Base-by-base conservation (phyloP, 2,888 invertebrate species). In the Tipula unca region DNA sequence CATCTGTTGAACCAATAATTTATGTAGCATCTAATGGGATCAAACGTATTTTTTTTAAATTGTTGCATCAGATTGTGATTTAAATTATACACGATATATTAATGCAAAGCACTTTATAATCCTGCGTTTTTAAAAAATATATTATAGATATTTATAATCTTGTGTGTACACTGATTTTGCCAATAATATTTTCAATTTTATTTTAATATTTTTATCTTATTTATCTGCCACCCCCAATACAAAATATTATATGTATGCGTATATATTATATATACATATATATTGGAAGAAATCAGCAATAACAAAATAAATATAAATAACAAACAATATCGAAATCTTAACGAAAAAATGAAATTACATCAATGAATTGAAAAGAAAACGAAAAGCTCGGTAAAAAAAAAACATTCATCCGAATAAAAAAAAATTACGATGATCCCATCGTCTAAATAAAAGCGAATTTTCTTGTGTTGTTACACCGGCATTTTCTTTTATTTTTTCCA, bases 261-360 rank as follows among this genome's bases (percentile, higher is more conserved):
- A 8, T 17, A 48, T 48, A 42, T 42, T 42, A n/a, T 4, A 17
- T 48, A 13, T 69, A 25, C 69, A 10, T 13, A 48, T 6, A 48
- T 25, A 25, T 25, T 25, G 10, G 10, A 25, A 25, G 25, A 69
- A 69, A 69, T 69, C 69, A 69, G 69, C 25, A 69, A 69, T 25
- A 69, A 69, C 14, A 69, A 20, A 69, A 69, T 69, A 69, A 69
- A 69, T 69, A 69, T 69, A 69, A 69, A 69, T 25, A 69, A 69
- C 69, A 69, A 69, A 69, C 3, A 69, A 69, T 25, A 69, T 69
- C 69, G 69, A 69, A 69, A 69, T 69, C 20, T 69, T 69, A 69
- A 69, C 69, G 69, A 69, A 69, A 69, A 69, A 69, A 69, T 69
- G 69, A 69, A 25, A 69, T 69, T 69, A 69, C 69, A 69, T 69